Percentiles rank a stretch among this genome's conserved stretches.
phyloP scores from a whole-genome alignment of 2,888 invertebrate species.

The Eumacrocentrus americanus region DNA sequence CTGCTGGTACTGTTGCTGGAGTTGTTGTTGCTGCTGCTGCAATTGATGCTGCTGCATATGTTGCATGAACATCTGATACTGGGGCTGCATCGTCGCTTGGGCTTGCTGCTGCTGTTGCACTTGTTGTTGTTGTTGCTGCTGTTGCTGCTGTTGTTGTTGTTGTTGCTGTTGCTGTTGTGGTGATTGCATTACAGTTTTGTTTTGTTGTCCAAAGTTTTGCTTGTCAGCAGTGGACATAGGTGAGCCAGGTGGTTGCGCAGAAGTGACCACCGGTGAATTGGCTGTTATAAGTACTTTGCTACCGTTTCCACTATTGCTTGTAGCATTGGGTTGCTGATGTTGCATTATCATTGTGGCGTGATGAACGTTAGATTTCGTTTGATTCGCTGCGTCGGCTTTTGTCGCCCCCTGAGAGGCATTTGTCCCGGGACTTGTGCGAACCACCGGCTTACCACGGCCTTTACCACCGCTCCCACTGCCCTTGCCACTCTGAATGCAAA shows the following conservation, averaged over 20 bases:
- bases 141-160: constrained; percentile 50
- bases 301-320: constrained; percentile 44
- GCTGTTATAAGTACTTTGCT: constrained; percentile 48
- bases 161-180: constrained; percentile 59
- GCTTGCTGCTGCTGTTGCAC: constrained; percentile 44
- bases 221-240: constrained; percentile 67
- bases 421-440: constrained; percentile 74
- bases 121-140: constrained; percentile 52
- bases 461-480: constrained; percentile 64
- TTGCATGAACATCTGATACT: constrained; percentile 44
- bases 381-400: constrained; percentile 78
- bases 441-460: constrained; percentile 74
- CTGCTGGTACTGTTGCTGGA: constrained; percentile 49
- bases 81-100: constrained; percentile 43
- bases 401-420: constrained; percentile 61
- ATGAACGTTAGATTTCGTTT: constrained; percentile 63
- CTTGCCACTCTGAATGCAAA: constrained; percentile 54
- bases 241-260: constrained; percentile 62
- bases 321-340: constrained; percentile 42
- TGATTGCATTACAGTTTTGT: constrained; percentile 59
- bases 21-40: constrained; percentile 37
- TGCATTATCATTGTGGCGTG: constrained; percentile 54
- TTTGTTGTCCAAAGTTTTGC: constrained; percentile 62
- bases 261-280: constrained; percentile 45
- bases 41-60: constrained; percentile 52